A percentile compares a stretch with the other conserved stretches of the same genome.
Conservation (phyloP, 1,140 invertebrate species). For the Periplaneta americana region DNA sequence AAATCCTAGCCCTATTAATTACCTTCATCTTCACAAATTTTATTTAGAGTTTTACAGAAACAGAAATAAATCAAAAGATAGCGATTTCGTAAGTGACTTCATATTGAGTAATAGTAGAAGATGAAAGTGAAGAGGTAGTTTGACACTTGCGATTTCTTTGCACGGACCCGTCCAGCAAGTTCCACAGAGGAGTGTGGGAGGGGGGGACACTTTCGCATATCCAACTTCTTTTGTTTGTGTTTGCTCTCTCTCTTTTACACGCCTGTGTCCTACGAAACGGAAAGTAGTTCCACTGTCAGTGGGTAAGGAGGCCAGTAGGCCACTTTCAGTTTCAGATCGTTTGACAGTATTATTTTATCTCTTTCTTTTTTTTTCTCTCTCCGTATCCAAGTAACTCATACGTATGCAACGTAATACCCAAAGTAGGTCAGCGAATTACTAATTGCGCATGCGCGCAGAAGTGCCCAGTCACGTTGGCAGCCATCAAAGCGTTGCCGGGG, state of each 20-base stretch:
- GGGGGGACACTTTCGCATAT: background rate
- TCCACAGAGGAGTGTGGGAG: background rate
- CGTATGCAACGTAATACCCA: background rate
- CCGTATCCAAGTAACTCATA: background rate
- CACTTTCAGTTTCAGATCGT: constrained; percentile 43
- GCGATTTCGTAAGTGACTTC: too few species aligned
- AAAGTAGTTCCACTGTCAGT: constrained; percentile 50
- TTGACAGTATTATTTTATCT: background rate
- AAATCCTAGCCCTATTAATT: too few species aligned
- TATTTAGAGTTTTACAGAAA: too few species aligned
- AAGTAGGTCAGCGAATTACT: background rate
- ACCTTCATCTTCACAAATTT: too few species aligned
- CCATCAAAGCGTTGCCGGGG: too few species aligned
- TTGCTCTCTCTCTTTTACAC: background rate
- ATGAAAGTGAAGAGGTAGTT: background rate
- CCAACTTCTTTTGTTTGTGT: background rate
- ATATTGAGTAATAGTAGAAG: too few species aligned
- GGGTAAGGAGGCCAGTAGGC: constrained; percentile 49
- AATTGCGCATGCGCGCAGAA: background rate
- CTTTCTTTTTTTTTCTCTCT: too few species aligned
- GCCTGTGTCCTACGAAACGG: constrained; percentile 19
- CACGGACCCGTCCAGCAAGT: background rate
- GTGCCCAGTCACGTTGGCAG: background rate
- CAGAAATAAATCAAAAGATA: too few species aligned
- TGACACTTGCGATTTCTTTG: background rate